Base-by-base conservation (phyloP, 2,113 vertebrate genomes). In the Protobothrops flavoviridis region DNA sequence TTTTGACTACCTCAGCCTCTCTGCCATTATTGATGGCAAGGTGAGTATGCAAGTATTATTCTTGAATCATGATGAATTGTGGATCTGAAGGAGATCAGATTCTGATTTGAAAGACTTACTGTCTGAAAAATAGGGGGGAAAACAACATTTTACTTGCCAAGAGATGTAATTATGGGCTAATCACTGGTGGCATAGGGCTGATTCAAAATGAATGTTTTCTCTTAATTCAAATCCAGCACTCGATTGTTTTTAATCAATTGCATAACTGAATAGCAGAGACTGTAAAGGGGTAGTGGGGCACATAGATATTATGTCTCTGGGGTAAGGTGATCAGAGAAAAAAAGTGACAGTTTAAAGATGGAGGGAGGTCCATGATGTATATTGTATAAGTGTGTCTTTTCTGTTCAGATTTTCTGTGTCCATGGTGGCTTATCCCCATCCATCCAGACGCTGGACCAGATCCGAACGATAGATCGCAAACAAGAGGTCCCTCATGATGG, bases 401-500 rank as follows among this genome's bases (percentile, higher is more conserved):
- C 57, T 85, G 21, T 26, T 0, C 88, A 98, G 98, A 98, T 98
- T 94, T 98, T 98, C 87, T 99, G 99, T 33, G 99, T 99, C 94
- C 99, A 99, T 0, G 99, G 99, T 6, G 99, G 99, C 9, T 97
- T 99, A 21, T 99, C 99, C 2, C 99, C 99, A 2, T 99, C 99
- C 88, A 99, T 99, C 95, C 99, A 99, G 96, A 99, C 99, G 1
- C 96, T 99, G 96, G 99, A 99, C 95, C 99, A 99, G 98, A 99
- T 99, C 94, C 96, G 99, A 93, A 99, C 99, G 13, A 99, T 99
- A 64, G 99, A 99, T 97, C 98, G 99, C 88, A 99, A 99, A 94
- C 99, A 99, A 96, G 99, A 99, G 96, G 99, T 99, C 92, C 99
- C 99, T 24, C 99, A 99, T 0, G 99, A 99, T 0, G 99, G 99